Evolutionary conservation across 2,888 invertebrate genomes (phyloP).

Genomic region (Belgica antarctica): DNA sequence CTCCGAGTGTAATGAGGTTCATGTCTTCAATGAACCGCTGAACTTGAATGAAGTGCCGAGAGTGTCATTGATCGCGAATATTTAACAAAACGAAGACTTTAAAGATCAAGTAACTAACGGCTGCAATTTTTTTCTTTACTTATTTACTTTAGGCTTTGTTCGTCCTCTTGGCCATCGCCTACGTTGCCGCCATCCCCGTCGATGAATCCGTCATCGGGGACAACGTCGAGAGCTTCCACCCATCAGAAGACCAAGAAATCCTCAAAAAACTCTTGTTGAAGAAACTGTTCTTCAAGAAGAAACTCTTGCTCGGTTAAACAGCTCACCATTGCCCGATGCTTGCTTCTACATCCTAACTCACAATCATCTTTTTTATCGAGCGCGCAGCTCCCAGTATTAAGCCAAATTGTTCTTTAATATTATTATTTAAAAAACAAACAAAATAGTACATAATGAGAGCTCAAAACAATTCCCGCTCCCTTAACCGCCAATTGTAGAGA

Average conservation of each 20-base stretch:
- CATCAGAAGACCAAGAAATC: constrained; percentile 40
- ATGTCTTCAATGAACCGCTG: no score
- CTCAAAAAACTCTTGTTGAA: constrained; percentile 42
- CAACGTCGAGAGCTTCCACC: constrained; percentile 37
- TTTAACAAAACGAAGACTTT: background rate
- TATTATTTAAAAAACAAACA: constrained; percentile 35
- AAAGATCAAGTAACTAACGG: background rate
- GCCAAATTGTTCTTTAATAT: constrained; percentile 35
- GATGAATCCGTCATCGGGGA: constrained; percentile 49
- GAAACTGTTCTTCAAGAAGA: constrained; percentile 41
- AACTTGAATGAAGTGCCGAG: background rate
- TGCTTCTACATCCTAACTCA: background rate
- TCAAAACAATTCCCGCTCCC: no score
- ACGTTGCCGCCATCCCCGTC: constrained; percentile 51
- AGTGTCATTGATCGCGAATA: background rate
- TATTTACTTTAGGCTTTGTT: constrained; percentile 51
- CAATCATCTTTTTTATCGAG: constrained; percentile 6
- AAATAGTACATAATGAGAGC: background rate
- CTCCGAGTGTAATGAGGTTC: no score
- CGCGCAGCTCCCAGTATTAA: constrained; percentile 37
- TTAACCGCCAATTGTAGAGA: no score
- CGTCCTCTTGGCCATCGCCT: constrained; percentile 49
- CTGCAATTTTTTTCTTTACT: background rate
- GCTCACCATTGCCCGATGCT: background rate
- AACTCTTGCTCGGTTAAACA: constrained; percentile 30